A percentile compares a stretch with the other conserved stretches of the same genome.
These are phyloP conservation scores for Drosophila tropicalis DNA, from an alignment of 1,140 invertebrate genomes.

Conservation along the genomic window DNA sequence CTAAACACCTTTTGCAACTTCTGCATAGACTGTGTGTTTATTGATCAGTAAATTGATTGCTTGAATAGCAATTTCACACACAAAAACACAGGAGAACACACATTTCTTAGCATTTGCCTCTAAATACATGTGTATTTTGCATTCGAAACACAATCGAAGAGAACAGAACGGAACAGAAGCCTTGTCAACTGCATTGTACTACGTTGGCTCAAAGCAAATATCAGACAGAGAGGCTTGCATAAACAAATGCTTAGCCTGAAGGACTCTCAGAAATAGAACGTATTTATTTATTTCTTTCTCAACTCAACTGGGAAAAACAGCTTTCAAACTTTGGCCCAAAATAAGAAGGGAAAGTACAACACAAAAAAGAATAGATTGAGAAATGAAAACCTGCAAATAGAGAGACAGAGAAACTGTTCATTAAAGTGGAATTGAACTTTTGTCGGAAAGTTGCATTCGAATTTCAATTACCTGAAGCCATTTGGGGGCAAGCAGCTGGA, in stretches of 20 bases:
- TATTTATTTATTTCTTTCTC: slow-evolving; percentile 57
- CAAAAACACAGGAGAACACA: slow-evolving; percentile 35
- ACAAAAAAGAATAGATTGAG: background rate
- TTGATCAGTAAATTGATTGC: slow-evolving; percentile 57
- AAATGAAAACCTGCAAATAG: slow-evolving; percentile 3
- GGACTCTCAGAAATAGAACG: slow-evolving; percentile 13
- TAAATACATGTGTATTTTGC: slow-evolving; percentile 19
- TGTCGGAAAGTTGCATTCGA: slow-evolving; percentile 40
- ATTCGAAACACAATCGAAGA: background rate
- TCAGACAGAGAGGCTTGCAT: slow-evolving; percentile 28
- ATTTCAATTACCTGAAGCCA: slow-evolving; percentile 61
- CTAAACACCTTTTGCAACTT: slow-evolving; percentile 6
- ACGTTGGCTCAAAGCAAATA: slow-evolving; percentile 23
- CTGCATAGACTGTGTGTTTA: slow-evolving; percentile 48
- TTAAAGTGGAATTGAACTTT: slow-evolving; percentile 70
- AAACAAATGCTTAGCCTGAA: slow-evolving; percentile 54
- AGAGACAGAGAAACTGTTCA: slow-evolving; percentile 47
- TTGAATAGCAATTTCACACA: slow-evolving; percentile 46
- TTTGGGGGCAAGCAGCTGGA: slow-evolving; percentile 27
- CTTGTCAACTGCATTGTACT: slow-evolving; percentile 12
- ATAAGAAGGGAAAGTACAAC: background rate
- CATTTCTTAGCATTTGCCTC: slow-evolving; percentile 24
- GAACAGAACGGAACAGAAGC: background rate
- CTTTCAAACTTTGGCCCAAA: slow-evolving; percentile 33
- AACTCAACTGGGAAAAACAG: slow-evolving; percentile 11